Percentiles rank a stretch among this genome's conserved stretches.
phyloP scores from a whole-genome alignment of 1,140 invertebrate species.

The Calephelis virginiensis region DNA sequence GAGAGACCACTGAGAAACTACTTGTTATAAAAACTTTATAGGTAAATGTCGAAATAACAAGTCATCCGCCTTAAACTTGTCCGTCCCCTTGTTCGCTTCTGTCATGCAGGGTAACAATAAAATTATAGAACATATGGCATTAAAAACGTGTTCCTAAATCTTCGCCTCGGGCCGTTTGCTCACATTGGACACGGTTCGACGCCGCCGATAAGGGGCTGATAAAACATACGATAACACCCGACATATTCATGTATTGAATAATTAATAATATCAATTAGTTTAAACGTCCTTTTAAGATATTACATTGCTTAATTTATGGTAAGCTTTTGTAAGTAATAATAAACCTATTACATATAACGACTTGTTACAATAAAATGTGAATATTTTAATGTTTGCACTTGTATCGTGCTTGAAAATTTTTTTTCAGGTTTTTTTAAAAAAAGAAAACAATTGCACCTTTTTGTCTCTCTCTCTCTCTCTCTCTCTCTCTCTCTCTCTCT shows the following conservation, averaged over 20 bases:
- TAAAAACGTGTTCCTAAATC: slow-evolving; percentile 31
- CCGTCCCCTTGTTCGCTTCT: neutral
- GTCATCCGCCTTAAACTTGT: neutral
- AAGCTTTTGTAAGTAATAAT: neutral
- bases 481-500: too few species aligned
- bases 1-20: too few species aligned
- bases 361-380: too few species aligned
- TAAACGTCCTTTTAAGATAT: slow-evolving; percentile 10
- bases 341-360: too few species aligned
- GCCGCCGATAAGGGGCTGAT: slow-evolving; percentile 28
- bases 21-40: neutral
- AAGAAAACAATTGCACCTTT: too few species aligned
- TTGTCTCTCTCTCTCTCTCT: too few species aligned
- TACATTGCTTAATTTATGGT: slow-evolving; percentile 9
- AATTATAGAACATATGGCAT: slow-evolving; percentile 6
- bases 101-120: slow-evolving; percentile 4
- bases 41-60: neutral
- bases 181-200: slow-evolving; percentile 28
- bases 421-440: too few species aligned
- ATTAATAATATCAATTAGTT: slow-evolving; percentile 15
- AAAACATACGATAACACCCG: slow-evolving; percentile 18
- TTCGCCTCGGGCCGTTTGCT: slow-evolving; percentile 30
- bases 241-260: slow-evolving; percentile 10
- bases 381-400: too few species aligned
- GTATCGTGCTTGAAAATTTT: too few species aligned